phyloP scores from a whole-genome alignment of 2,797 vertebrate species.

The Alosa sapidissima region DNA sequence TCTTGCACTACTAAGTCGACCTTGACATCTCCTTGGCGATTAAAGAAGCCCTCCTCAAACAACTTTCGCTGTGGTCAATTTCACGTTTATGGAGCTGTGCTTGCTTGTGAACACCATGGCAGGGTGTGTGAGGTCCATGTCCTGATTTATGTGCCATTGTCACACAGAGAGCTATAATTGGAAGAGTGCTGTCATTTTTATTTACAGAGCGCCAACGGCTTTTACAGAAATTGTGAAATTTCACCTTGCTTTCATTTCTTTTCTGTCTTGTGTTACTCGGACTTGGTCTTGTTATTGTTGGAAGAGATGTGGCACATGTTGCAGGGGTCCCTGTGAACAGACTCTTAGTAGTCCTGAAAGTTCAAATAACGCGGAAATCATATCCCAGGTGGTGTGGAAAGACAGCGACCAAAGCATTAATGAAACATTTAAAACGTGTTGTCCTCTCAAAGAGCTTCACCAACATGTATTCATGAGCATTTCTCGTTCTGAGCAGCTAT shows the following conservation, averaged over 20 bases:
- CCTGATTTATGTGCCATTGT: constrained; percentile 68
- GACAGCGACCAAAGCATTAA: not conserved
- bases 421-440: not conserved
- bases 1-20: constrained; percentile 63
- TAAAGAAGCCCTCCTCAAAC: constrained; percentile 63
- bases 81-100: constrained; percentile 67
- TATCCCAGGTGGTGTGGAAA: not conserved
- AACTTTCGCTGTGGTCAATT: constrained; percentile 59
- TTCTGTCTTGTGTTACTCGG: constrained; percentile 57
- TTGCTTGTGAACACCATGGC: constrained; percentile 56
- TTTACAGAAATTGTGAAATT: constrained; percentile 77
- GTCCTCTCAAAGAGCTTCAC: not conserved
- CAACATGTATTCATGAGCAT: not conserved
- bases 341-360: not conserved
- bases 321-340: constrained; percentile 54
- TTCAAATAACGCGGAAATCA: not conserved
- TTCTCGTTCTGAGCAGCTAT: not conserved
- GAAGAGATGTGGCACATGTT: not conserved
- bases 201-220: constrained; percentile 52
- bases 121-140: constrained; percentile 53
- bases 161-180: constrained; percentile 65
- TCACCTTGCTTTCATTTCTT: constrained; percentile 70
- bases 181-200: constrained; percentile 64
- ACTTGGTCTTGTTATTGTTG: constrained; percentile 31
- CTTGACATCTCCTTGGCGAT: constrained; percentile 65